These are phyloP conservation scores for Macropus fuliginosus DNA, from an alignment of 2,797 vertebrate species.

Conservation along the genomic window DNA sequence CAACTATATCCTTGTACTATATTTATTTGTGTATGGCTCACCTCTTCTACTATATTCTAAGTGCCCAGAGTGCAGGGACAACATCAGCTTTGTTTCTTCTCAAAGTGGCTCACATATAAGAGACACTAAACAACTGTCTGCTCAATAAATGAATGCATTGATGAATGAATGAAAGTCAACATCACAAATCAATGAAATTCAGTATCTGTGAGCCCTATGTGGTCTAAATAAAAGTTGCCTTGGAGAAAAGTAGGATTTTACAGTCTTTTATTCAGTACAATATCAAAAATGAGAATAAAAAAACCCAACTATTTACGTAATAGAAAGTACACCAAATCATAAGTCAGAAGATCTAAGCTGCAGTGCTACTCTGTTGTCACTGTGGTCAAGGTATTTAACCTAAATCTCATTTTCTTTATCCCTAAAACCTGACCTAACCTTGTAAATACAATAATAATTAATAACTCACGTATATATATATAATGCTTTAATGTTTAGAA, in stretches of 20 bases:
- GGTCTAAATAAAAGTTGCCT: neutral
- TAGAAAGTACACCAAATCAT: neutral
- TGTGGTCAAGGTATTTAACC: accelerated
- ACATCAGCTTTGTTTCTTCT: neutral
- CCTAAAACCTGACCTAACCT: neutral
- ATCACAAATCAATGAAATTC: neutral
- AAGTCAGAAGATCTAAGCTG: accelerated
- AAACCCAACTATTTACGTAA: accelerated
- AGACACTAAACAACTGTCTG: neutral
- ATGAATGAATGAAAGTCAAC: too few species aligned
- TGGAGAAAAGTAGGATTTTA: accelerated
- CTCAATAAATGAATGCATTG: neutral
- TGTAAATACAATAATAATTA: neutral
- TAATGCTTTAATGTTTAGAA: neutral
- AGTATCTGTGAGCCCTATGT: neutral
- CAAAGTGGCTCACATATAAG: neutral
- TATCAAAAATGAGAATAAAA: neutral
- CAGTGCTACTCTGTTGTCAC: accelerated
- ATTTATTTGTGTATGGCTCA: neutral
- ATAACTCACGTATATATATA: accelerated
- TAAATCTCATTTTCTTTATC: accelerated
- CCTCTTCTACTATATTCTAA: neutral
- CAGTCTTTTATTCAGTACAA: neutral
- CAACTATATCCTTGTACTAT: neutral
- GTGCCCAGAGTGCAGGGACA: neutral